Evolutionary conservation across 2,797 vertebrate species (phyloP), one percentile per base, ranked within the genome.

Genomic region (Anabas testudineus): DNA sequence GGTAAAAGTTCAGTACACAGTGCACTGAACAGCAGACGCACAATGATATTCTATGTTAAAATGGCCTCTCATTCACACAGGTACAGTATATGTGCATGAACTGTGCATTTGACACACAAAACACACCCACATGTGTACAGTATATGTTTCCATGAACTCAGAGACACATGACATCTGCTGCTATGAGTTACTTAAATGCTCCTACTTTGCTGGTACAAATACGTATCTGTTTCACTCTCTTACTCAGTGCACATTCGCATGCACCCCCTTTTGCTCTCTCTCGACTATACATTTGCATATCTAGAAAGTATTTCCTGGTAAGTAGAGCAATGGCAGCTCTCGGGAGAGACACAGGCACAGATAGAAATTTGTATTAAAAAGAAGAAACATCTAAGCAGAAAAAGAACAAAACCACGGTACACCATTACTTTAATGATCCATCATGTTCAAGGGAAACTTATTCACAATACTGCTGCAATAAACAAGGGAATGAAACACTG

Each of bases 281-380:
- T 85, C 90, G 89, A 85, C 84, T 82, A 41, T 5, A 68, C 10
- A 92, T 94, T 90, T 82, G 76, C 91, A 91, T 92, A 92, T 94
- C 92, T 89, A 93, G 92, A 94, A 93, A 91, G 91, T 89, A 88
- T 90, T 93, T 94, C 90, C 91, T 93, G 78, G 93, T 91, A 94
- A 94, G 93, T 93, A 86, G 93, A 93, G 92, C 92, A 91, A 87
- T 85, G 78, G 87, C 76, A 76, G 83, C 75, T 89, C 94, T 93
- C 92, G 74, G 86, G 93, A 94, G 94, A 92, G 84, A 65, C 78
- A 58, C 78, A 90, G 82, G 85, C 83, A 88, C 82, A 87, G 89
- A 89, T 83, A 87, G 78, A 90, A 85, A 89, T 90, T 86, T 92
- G 86, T 90, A 90, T 89, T 86, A 87, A 92, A 91, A 85, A 86